Base-by-base conservation (phyloP, 2,888 invertebrate genomes). In the Masnerella sp. region DNA sequence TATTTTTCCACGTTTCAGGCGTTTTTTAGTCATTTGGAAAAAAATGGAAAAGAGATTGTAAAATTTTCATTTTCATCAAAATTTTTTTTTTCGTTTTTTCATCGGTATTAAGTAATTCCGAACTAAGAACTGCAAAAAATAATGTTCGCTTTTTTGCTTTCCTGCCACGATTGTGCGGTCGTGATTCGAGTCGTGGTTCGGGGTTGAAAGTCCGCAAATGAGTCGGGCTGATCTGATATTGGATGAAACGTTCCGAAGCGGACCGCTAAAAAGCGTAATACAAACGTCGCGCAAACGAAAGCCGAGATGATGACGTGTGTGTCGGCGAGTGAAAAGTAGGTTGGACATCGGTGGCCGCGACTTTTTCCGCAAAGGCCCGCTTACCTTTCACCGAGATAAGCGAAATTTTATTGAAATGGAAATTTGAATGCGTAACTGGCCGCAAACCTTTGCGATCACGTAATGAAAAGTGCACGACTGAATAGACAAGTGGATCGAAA, bases 341-440 rank as follows among this genome's bases (percentile, higher is more conserved):
- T 65, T 65, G 59, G 40, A 64, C 65, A 61, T 61, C 49, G 59
- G 59, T 61, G 40, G 59, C 32, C 59, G 18, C 47, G 52, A 43
- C 56, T 65, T 59, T 59, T 72, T 72, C 65, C 61, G 15, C 59
- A 45, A 52, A 52, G 65, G 54, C 64, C 49, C 36, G 65, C 36
- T 59, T 71, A 64, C 65, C 72, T 67, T 72, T 72, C 72, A 72
- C 65, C 47, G 72, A 32, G 72, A 67, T 54, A 52, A 65, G 65
- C 65, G 65, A 58, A 71, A 71, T 71, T 72, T 72, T 52, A 72
- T 67, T 72, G 72, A 72, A 72, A 72, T 72, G 65, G 72, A 72
- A 65, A 67, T 72, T 65, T 61, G 40, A 67, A 72, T 67, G 59
- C 65, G 65, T 67, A 67, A 72, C 59, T 61, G 72, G 9, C 59